Evolutionary conservation across 2,797 vertebrate species (phyloP).

Genomic region (Chrosomus eos): DNA sequence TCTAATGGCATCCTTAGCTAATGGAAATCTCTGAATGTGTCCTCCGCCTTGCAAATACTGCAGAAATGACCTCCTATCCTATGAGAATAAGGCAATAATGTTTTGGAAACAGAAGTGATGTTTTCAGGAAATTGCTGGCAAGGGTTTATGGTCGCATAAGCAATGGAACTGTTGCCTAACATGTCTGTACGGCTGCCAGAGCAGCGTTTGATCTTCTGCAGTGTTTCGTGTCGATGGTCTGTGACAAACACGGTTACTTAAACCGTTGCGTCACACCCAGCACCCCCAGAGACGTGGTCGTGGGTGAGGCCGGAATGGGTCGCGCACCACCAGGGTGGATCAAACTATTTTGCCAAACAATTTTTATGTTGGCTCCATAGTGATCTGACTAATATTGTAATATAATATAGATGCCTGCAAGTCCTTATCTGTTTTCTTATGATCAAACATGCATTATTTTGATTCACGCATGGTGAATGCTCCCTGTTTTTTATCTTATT

Average conservation of each 20-base stretch:
- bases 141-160: constrained; percentile 36
- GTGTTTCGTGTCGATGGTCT: constrained; percentile 36
- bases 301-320: constrained; percentile 26
- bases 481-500: constrained; percentile 3
- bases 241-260: constrained; percentile 44
- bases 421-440: constrained; percentile 4
- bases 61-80: constrained; percentile 47
- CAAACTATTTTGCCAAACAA: constrained; percentile 9
- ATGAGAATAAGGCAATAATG: constrained; percentile 52
- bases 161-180: constrained; percentile 54
- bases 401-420: not conserved
- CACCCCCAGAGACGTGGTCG: constrained; percentile 27
- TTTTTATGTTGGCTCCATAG: not conserved
- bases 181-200: constrained; percentile 43
- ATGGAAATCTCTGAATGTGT: constrained; percentile 47
- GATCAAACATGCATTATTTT: not conserved
- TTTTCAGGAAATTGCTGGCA: constrained; percentile 54
- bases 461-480: constrained; percentile 11
- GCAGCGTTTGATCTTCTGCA: constrained; percentile 40
- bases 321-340: not conserved
- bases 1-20: constrained; percentile 45
- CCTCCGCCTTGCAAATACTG: constrained; percentile 43
- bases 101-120: constrained; percentile 51
- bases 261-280: constrained; percentile 26
- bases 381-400: constrained; percentile 2